Conservation (phyloP, 2,888 invertebrate genomes). For the Sarcophaga variegata region DNA sequence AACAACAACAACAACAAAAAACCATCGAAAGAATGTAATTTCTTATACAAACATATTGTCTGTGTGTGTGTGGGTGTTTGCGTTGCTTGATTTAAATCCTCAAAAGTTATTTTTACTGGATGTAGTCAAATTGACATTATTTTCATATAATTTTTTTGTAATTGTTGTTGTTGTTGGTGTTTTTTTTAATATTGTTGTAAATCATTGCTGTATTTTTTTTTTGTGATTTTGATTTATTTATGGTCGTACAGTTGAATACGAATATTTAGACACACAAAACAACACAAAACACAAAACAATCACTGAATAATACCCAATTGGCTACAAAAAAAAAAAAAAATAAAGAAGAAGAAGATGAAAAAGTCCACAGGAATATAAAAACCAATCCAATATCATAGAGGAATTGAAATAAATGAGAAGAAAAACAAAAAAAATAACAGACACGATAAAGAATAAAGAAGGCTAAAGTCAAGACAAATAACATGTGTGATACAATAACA, state of each 20-base stretch:
- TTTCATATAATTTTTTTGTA: background rate
- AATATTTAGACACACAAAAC: background rate
- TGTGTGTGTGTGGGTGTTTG: background rate
- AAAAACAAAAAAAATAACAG: background rate
- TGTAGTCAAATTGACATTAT: conserved; percentile 42
- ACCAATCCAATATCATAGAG: too few relatives aligned
- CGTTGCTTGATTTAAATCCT: conserved; percentile 39
- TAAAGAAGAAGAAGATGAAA: too few relatives aligned
- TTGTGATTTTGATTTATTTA: conserved; percentile 31
- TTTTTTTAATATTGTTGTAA: conserved; percentile 17
- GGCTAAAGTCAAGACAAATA: conserved; percentile 10
- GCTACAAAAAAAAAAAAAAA: background rate
- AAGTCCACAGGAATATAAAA: too few relatives aligned
- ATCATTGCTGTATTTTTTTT: conserved; percentile 31
- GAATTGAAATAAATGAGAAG: background rate
- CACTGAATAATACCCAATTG: conserved; percentile 55
- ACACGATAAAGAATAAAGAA: background rate
- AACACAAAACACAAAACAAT: conserved; percentile 36
- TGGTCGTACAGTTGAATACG: conserved; percentile 1
- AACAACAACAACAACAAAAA: too few relatives aligned
- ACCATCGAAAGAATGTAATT: too few relatives aligned
- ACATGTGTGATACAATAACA: background rate
- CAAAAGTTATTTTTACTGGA: conserved; percentile 54
- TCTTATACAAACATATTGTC: too few relatives aligned
- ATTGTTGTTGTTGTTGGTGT: too few relatives aligned